Base-by-base conservation (phyloP, 1,140 invertebrate species). In the Aphidius gifuensis region DNA sequence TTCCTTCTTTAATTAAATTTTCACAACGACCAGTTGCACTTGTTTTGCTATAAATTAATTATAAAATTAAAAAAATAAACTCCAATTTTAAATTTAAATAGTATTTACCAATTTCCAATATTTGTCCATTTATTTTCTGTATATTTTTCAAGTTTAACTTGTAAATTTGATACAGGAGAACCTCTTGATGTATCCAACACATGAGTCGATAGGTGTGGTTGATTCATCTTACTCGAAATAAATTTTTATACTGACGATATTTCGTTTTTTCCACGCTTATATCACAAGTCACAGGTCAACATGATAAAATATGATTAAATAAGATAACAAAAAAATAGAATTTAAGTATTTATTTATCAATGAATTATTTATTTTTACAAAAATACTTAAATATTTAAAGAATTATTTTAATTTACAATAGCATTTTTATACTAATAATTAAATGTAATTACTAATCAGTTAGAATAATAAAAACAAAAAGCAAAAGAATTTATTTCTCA, bases 161-260 rank as follows among this genome's bases (percentile, higher is more conserved):
- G 78, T 1, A 86, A 51, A 38, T 82, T 82, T 16, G 69, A 65
- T 0, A 83, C 85, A 9, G 87, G 84, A 46, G 66, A 70, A 5
- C 87, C 87, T 5, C 74, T 81, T 0, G 83, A 82, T 4, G 83
- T 86, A 66, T 89, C 86, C 9, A 87, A 74, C 1, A 88, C 83
- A 69, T 88, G 86, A 0, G 85, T 86, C 4, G 84, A 85, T 43
- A 80, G 60, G 9, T 63, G 62, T 23, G 42, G 42, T 9, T 54
- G 32, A 4, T 58, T 38, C 58, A 49, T 64, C 43, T 5, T 58
- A 46, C 6, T 9, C 9, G 21, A 16, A 57, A 58, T 65, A 42
- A 9, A 47, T 46, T 46, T 61, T n/a, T 46, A 2, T 21, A 6
- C 11, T 9, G 39, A 6, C 9, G 9, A 2, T 39, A 44, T 53